Conservation (phyloP, 2,113 vertebrate genomes). For the Cyanoderma ruficeps region DNA sequence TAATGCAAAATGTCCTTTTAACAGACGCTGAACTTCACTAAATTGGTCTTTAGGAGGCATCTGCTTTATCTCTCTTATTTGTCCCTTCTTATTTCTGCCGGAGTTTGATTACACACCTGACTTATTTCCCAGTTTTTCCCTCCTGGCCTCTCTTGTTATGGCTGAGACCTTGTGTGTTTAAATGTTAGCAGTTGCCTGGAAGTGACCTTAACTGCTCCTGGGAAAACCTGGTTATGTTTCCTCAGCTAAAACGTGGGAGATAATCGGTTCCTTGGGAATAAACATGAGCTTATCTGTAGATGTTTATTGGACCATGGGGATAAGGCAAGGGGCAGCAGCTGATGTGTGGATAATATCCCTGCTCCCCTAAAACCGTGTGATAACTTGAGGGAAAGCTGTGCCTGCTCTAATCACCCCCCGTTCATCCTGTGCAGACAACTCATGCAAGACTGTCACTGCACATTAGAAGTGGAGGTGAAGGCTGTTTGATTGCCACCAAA, state of each 20-base stretch:
- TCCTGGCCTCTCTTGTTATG: not conserved
- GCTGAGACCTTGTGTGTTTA: not conserved
- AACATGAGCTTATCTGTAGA: not conserved
- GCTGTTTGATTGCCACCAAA: not conserved
- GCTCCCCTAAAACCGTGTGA: not conserved
- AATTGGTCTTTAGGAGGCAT: not conserved
- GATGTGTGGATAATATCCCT: not conserved
- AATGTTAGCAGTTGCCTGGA: not conserved
- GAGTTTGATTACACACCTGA: not conserved
- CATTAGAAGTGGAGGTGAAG: not conserved
- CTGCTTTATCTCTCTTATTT: not conserved
- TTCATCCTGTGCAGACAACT: not conserved
- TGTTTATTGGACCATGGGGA: not conserved
- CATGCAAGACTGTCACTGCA: not conserved
- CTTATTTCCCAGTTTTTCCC: not conserved
- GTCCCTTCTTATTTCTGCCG: not conserved
- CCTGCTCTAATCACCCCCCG: not conserved
- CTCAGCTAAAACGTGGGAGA: not conserved
- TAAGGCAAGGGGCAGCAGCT: not conserved
- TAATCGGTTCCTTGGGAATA: rapidly evolving
- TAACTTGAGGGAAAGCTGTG: not conserved
- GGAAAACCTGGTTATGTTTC: not conserved
- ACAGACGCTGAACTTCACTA: slow-evolving; percentile 1
- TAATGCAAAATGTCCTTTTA: not conserved
- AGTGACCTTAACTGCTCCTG: not conserved